Base-by-base conservation (phyloP, 2,888 invertebrate species). In the Ischnus inquisitorius region DNA sequence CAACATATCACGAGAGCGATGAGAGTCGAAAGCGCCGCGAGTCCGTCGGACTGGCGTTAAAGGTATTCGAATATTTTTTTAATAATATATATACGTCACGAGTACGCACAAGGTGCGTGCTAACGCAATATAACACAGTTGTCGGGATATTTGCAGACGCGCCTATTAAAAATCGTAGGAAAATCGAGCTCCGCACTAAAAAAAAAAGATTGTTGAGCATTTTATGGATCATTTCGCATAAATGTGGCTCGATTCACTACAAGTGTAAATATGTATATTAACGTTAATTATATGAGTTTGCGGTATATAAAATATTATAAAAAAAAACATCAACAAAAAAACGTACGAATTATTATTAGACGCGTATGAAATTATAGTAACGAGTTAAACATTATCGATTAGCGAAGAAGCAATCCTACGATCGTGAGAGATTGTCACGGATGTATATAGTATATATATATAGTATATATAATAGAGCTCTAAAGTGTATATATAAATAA, bases 71-170 rank as follows among this genome's bases (percentile, higher is more conserved):
- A 85, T 85, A 85, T 85, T 85, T 85, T 85, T 85, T n/a, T 83
- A 85, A 78, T 78, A 77, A 83, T 80, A 54, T 62, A 77, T 78
- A 43, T 75, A 75, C 65, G n/a, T n/a, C n/a, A 51, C 77, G 69
- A 85, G 78, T 60, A 64, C 57, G 83, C 79, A 86, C 86, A 71
- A 79, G 83, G 85, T 86, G 86, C 85, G 68, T 46, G 67, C 68
- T 77, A 68, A 85, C 85, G 86, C 86, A 86, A 86, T 86, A 86
- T 80, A 65, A 64, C n/a, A 51, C 65, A 60, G 67, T 41, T 68
- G 22, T 71, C 48, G 71, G 62, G 60, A n/a, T 60, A 48, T 48
- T 71, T 28, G 34, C 71, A 76, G 72, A 64, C 77, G 57, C 65
- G 60, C 54, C 51, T 64, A 46, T n/a, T 64, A 48, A 77, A 80